Percentiles rank a stretch among this genome's conserved stretches.
These are phyloP conservation scores for Apodemia zela DNA, from an alignment of 2,888 invertebrate species.

Conservation along the genomic window DNA sequence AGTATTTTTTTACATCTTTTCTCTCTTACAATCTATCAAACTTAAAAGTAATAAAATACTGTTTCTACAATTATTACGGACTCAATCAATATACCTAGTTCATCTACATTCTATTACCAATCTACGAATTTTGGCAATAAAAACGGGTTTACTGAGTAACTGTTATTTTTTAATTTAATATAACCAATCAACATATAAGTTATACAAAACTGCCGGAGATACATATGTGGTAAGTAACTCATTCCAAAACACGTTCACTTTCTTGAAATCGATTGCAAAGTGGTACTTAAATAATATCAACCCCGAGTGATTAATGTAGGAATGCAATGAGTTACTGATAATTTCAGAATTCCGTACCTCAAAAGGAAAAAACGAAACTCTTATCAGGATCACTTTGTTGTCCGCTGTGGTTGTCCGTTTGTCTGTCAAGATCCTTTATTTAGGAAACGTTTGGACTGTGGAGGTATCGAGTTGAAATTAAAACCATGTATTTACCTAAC, in stretches of 20 bases:
- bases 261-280: neutral
- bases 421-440: too few species aligned
- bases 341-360: neutral
- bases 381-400: too few species aligned
- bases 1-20: too few species aligned
- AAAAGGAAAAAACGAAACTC: too few species aligned
- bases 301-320: neutral
- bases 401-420: too few species aligned
- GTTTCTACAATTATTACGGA: neutral
- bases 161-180: neutral
- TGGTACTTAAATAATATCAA: neutral
- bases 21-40: neutral
- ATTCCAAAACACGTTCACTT: neutral
- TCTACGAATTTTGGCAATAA: neutral
- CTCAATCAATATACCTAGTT: too few species aligned
- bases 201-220: neutral
- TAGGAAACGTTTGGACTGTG: too few species aligned
- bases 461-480: too few species aligned
- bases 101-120: neutral
- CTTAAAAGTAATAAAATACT: neutral
- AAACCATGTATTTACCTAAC: too few species aligned
- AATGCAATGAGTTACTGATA: neutral
- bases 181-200: neutral
- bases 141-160: neutral
- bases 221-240: neutral